phyloP scores from a whole-genome alignment of 2,113 vertebrate genomes.

The Brachyhypopomus gauderio region DNA sequence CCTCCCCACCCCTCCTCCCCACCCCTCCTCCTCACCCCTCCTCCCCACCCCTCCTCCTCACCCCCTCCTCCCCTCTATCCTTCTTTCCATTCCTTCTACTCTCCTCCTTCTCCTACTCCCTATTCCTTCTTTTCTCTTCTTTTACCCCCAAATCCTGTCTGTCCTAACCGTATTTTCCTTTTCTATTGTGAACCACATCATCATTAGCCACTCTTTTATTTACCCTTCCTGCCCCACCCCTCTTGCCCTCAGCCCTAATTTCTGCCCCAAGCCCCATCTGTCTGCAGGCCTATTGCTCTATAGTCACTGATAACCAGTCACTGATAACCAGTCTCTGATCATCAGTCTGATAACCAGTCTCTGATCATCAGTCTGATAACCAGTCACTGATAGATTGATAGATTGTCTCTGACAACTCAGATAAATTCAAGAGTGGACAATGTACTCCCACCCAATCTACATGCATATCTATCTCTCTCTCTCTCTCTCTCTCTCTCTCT shows the following conservation, averaged over 20 bases:
- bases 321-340: neutral
- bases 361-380: too few species aligned
- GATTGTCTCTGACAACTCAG: too few species aligned
- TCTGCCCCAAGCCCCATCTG: too few species aligned
- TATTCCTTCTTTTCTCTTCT: neutral
- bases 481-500: slow-evolving; percentile 26
- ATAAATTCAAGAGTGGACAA: too few species aligned
- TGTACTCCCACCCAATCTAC: neutral
- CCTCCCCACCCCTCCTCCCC: neutral
- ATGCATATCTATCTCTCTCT: neutral
- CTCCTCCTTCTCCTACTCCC: neutral
- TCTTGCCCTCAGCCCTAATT: neutral
- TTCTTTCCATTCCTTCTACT: neutral
- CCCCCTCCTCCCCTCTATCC: neutral
- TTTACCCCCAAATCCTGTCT: neutral
- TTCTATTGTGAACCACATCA: slow-evolving; percentile 2
- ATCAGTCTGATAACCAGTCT: neutral
- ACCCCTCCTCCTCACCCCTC: neutral
- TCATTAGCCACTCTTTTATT: neutral
- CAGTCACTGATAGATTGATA: too few species aligned
- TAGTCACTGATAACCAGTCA: too few species aligned
- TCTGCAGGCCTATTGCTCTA: too few species aligned
- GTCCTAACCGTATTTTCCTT: neutral
- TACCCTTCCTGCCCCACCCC: neutral
- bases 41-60: slow-evolving; percentile 14